These are phyloP conservation scores for Ursus arctos DNA, from an alignment of 2,113 vertebrate species.

Conservation along the genomic window DNA sequence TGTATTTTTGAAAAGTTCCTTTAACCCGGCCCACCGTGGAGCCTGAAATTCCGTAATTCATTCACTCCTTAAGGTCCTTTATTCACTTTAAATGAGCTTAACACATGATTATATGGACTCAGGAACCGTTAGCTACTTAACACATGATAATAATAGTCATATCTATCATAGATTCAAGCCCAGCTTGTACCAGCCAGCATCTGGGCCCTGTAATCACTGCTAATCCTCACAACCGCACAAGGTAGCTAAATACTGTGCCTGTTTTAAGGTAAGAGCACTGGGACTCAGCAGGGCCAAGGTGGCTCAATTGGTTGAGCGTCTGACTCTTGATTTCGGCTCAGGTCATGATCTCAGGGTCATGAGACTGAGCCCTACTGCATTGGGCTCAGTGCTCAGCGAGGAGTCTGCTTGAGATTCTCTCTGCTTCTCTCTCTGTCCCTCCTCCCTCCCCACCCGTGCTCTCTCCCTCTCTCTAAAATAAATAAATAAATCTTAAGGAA, in stretches of 20 bases:
- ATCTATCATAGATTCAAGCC: neutral
- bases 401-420: neutral
- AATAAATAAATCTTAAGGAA: neutral
- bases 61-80: neutral
- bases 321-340: neutral
- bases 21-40: neutral
- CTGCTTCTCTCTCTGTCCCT: neutral
- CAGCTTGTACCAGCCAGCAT: neutral
- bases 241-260: neutral
- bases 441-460: neutral
- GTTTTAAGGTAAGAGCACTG: neutral
- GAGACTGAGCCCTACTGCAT: neutral
- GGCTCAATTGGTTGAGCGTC: neutral
- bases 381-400: neutral
- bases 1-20: neutral
- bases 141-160: neutral
- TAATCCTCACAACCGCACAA: neutral
- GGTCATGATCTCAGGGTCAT: neutral
- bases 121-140: neutral
- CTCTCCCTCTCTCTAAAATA: neutral
- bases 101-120: neutral
- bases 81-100: slow-evolving; percentile 12
- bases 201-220: neutral
- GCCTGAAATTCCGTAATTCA: neutral
- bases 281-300: neutral